Base-by-base conservation (phyloP, 2,888 invertebrate genomes). In the Synergus itoensis region DNA sequence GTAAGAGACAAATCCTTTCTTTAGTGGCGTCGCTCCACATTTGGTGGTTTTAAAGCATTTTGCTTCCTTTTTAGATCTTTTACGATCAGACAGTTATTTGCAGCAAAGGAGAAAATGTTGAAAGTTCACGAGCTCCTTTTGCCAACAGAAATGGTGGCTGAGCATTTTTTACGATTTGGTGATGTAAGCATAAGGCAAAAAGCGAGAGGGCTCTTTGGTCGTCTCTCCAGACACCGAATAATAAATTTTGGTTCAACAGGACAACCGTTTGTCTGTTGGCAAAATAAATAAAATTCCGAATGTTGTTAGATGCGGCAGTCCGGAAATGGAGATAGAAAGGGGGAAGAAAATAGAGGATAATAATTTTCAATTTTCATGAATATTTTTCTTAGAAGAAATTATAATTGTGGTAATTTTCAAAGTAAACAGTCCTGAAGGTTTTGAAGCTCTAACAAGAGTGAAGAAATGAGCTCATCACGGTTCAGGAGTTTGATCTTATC, bases 221-320 rank as follows among this genome's bases (percentile, higher is more conserved):
- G 48, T 73, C 16, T 48, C 4, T 73, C 36, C 48, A 48, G 60
- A 36, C 48, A 28, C 48, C 43, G 43, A 12, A 43, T 12, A 43
- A 67, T 43, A 67, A 67, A 67, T 43, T 43, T 1, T n/a, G 48
- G 28, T 16, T 73, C 36, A 36, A 28, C 48, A n/a, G 45, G 48
- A 73, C 53, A 73, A 53, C 28, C 53, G 73, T 69, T 48, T 69
- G 69, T 73, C 45, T 73, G 73, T 73, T 73, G 48, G 28, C 36
- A 36, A 73, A 73, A 53, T 67, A 67, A 67, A 67, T 67, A 43
- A 67, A 21, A 48, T n/a, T 16, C 73, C 73, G 0, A 45, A 73
- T 53, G n/a, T 73, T 73, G 9, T 36, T 12, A 11, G 21, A 60
- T 18, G 18, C 12, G 45, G 45, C 8, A 45, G 12, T 45, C 45